Base-by-base conservation (phyloP, 2,888 invertebrate genomes). In the Harpalus rufipes region DNA sequence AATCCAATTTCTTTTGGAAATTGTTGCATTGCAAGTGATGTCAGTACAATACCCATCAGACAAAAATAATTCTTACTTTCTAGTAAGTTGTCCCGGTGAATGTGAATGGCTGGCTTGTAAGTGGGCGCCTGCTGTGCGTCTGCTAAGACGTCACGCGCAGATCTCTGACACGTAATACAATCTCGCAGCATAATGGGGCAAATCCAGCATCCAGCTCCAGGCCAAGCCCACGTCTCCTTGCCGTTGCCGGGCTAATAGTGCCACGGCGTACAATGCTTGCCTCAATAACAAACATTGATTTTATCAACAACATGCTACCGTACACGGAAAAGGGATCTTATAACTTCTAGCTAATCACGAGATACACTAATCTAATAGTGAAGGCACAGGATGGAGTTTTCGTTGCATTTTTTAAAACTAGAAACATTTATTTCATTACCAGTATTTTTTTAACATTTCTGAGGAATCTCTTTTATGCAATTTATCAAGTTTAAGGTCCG, bases 81-180 rank as follows among this genome's bases (percentile, higher is more conserved):
- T n/a, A 32, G 68, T 25, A 63, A 68, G 39, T 68, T 68, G 25
- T 68, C 14, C 63, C 25, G 8, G 10, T 59, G 10, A 18, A 10
- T 25, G 39, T 21, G 72, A 74, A 74, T 74, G 44, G 41, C 72
- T 44, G 32, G 18, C 18, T 21, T 21, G 68, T 68, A 32, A 25
- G 32, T 21, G 32, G 65, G 65, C 25, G 39, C 59, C 80, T 10
- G 87, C 85, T 84, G 86, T 85, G 85, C 86, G 87, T 89, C 89
- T 89, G 89, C 88, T 88, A 90, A 90, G 90, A 90, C 89, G 90
- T 90, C 90, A 90, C 88, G 89, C 90, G 90, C 90, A 90, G 90
- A 90, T 89, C 88, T 87, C 88, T 88, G 88, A 88, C 89, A 88
- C 88, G 89, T 90, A 90, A 90, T 90, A 90, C 89, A 90, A 90